These are phyloP conservation scores for Gallinago stenura DNA, from an alignment of 2,797 vertebrate genomes.

Conservation along the genomic window DNA sequence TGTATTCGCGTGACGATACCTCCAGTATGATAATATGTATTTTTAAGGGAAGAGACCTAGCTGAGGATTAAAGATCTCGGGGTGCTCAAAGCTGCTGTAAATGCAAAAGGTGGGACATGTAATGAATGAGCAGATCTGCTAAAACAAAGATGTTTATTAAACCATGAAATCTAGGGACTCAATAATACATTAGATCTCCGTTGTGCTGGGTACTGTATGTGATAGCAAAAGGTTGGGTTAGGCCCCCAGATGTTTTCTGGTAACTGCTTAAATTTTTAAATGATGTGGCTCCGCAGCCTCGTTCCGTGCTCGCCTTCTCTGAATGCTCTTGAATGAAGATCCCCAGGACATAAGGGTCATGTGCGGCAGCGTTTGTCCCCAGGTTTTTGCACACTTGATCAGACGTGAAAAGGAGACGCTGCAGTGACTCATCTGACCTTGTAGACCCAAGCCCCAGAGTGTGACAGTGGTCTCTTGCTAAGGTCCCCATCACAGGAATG, in stretches of 20 bases:
- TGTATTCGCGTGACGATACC: background rate
- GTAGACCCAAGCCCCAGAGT: background rate
- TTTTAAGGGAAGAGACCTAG: background rate
- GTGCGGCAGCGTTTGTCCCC: conserved; percentile 1
- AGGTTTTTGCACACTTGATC: conserved; percentile 37
- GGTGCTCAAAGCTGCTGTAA: background rate
- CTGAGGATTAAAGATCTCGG: background rate
- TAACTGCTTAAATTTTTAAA: conserved; percentile 2
- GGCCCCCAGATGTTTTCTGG: background rate
- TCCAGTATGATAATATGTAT: background rate
- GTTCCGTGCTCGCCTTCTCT: conserved; percentile 28
- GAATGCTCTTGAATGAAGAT: conserved; percentile 17
- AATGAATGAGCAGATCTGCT: background rate
- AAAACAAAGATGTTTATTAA: background rate
- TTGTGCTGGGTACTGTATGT: background rate
- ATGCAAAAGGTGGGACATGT: background rate
- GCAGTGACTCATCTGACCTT: conserved; percentile 36
- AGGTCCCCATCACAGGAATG: conserved; percentile 18
- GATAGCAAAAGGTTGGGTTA: background rate
- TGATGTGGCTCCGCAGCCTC: background rate
- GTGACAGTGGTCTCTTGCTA: background rate
- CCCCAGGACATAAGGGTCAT: background rate
- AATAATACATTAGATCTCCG: background rate
- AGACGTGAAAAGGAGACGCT: background rate
- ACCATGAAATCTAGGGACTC: background rate